phyloP scores from a whole-genome alignment of 2,113 vertebrate species.

The Jaculus jaculus region DNA sequence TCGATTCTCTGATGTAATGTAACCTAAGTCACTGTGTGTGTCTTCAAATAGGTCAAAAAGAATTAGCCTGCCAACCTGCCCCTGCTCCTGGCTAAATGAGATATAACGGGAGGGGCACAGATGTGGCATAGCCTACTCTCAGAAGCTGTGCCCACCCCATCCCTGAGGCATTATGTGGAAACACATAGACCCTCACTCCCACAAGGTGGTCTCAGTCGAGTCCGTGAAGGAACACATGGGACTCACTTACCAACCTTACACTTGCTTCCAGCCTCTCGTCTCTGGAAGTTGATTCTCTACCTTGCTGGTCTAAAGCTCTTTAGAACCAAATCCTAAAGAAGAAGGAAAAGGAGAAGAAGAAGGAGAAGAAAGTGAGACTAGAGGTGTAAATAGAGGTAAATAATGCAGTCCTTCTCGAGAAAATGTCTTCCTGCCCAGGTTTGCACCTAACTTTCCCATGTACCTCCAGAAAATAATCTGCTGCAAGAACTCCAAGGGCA shows the following conservation, averaged over 20 bases:
- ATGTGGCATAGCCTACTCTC: background rate
- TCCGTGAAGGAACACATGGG: background rate
- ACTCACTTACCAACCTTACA: no score
- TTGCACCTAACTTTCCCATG: background rate
- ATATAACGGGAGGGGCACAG: background rate
- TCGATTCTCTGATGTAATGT: background rate
- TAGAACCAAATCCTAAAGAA: background rate
- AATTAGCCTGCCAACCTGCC: background rate
- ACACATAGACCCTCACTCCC: background rate
- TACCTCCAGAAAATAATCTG: background rate
- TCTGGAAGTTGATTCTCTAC: background rate
- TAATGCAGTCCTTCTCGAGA: background rate
- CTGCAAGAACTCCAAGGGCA: background rate
- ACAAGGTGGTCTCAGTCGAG: background rate
- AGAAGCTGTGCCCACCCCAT: background rate
- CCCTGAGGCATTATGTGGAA: background rate
- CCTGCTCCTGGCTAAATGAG: background rate
- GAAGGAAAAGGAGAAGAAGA: no score
- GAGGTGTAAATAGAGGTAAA: background rate
- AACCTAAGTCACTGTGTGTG: background rate
- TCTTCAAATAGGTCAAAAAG: background rate
- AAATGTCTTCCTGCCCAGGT: background rate
- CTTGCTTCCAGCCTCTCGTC: background rate
- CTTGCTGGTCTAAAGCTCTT: background rate
- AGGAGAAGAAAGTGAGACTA: background rate